Base-by-base conservation (phyloP, 2,797 vertebrate genomes). In the Poeciliopsis turneri region DNA sequence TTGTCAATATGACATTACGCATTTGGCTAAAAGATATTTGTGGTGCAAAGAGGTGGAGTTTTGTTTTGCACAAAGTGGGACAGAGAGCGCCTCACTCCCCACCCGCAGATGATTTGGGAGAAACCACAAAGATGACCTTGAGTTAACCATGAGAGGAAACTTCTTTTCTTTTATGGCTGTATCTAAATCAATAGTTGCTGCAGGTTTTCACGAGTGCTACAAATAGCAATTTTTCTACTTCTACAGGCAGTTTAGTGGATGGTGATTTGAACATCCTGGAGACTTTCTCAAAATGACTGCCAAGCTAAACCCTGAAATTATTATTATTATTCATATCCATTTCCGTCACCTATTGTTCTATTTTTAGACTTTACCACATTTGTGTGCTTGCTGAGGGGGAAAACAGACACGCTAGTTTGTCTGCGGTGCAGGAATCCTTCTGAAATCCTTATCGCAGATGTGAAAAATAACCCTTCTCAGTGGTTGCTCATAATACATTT, bases 381-480 rank as follows among this genome's bases (percentile, higher is more conserved):
- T 72, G 23, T 80, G 46, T 77, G 41, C 77, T 36, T 59, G 45
- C 2, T 68, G 49, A 36, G 28, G 36, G 73, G 15, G 86, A 77
- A 82, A 86, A 81, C 23, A 82, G 66, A 77, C 79, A 81, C 80
- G 86, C 78, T 86, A 76, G 74, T 85, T 77, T 86, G 57, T 47
- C 70, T 45, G 25, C 20, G 43, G 71, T 8, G 51, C 5, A 11
- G 79, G 28, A 59, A 69, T 79, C 86, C 81, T 70, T 88, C 72
- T 86, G 72, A 83, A 80, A 92, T 91, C 69, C 78, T 91, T 88
- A 89, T 93, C 84, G 45, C 76, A 72, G 53, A 75, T 84, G 83
- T 78, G 72, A 85, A 81, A 91, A 85, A 80, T 85, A 76, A 80
- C 47, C 9, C 57, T 70, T 49, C 47, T 72, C 49, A 73, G 66